phyloP scores from a whole-genome alignment of 2,888 invertebrate species.

The Furcula furcula region DNA sequence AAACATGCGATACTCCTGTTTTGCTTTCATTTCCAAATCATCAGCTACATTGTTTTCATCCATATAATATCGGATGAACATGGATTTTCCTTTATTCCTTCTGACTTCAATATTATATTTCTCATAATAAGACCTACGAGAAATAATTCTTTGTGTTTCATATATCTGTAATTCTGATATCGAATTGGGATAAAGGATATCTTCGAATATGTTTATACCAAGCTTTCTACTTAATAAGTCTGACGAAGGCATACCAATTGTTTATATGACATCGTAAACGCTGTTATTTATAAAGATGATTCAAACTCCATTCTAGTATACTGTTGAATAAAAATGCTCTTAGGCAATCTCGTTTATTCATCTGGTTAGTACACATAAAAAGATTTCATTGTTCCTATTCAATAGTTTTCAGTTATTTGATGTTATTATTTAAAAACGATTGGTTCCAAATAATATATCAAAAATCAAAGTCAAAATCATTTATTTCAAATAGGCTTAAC shows the following conservation, averaged over 20 bases:
- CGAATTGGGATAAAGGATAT: neutral
- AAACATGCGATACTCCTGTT: slow-evolving; percentile 1
- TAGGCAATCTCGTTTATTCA: slow-evolving; percentile 6
- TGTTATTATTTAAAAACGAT: no score
- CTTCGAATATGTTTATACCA: slow-evolving; percentile 16
- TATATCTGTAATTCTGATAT: slow-evolving; percentile 10
- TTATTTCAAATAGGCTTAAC: no score
- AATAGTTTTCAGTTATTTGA: neutral
- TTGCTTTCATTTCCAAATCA: slow-evolving; percentile 6
- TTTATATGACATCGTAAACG: slow-evolving; percentile 52
- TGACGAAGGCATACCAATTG: slow-evolving; percentile 31
- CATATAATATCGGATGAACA: slow-evolving; percentile 1
- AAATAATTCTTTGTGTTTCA: slow-evolving; percentile 17
- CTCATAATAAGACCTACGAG: neutral
- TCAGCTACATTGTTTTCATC: slow-evolving; percentile 6
- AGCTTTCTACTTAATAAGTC: slow-evolving; percentile 57
- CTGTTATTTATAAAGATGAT: slow-evolving; percentile 39
- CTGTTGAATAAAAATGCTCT: slow-evolving; percentile 21
- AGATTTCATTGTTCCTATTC: no score
- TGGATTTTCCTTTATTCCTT: neutral
- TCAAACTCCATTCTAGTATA: slow-evolving; percentile 25
- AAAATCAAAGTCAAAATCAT: no score
- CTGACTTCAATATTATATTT: neutral
- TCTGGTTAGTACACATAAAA: neutral
- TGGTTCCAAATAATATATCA: no score